Evolutionary conservation across 1,140 invertebrate genomes (phyloP).

Genomic region (Caenorhabditis latens): DNA sequence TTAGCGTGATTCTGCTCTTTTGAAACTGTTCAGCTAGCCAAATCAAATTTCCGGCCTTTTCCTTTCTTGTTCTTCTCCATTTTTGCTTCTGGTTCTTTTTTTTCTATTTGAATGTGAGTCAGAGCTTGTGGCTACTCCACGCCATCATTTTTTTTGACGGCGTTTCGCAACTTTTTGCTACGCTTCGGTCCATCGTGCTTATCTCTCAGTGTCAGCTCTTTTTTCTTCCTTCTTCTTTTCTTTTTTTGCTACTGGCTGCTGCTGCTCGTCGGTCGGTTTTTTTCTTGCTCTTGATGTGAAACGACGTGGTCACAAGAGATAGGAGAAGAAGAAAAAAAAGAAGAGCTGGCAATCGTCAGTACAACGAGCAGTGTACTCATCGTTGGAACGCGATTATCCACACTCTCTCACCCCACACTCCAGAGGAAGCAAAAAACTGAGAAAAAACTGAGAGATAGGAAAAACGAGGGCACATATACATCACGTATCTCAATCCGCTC

Average conservation of each 20-base stretch:
- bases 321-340: slow-evolving; percentile 22
- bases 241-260: slow-evolving; percentile 46
- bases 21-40: slow-evolving; percentile 19
- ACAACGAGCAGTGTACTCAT: slow-evolving; percentile 56
- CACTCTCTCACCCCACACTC: slow-evolving; percentile 45
- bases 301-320: slow-evolving; percentile 49
- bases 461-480: slow-evolving; percentile 53
- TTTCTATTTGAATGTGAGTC: slow-evolving; percentile 44
- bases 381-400: slow-evolving; percentile 56
- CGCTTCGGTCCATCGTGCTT: slow-evolving; percentile 47
- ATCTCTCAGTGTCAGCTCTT: slow-evolving; percentile 48
- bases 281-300: slow-evolving; percentile 55
- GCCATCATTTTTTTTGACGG: slow-evolving; percentile 3
- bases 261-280: slow-evolving; percentile 45
- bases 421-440: slow-evolving; percentile 47
- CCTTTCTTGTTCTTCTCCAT: slow-evolving; percentile 26
- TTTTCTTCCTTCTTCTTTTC: slow-evolving; percentile 48
- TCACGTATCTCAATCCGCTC: slow-evolving; percentile 50
- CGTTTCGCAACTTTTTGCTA: slow-evolving; percentile 48
- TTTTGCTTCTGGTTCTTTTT: slow-evolving; percentile 52
- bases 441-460: slow-evolving; percentile 1
- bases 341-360: slow-evolving; percentile 52
- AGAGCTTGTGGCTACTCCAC: slow-evolving; percentile 23
- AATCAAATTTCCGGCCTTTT: slow-evolving; percentile 51
- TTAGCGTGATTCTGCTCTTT: background rate